Conservation (phyloP, 1,140 invertebrate genomes). For the Battus philenor region DNA sequence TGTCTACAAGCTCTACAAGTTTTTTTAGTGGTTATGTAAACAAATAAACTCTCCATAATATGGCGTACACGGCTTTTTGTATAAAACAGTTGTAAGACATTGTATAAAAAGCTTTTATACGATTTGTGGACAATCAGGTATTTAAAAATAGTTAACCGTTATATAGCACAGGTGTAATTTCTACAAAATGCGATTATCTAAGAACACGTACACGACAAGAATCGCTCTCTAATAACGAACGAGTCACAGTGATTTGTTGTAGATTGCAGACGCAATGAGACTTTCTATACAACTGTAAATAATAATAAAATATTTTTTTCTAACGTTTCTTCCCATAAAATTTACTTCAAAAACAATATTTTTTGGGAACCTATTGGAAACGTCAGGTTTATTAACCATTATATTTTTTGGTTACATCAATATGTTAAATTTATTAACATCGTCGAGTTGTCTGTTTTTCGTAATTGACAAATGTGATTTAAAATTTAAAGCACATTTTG, state of each 20-base stretch:
- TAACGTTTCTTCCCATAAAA: background rate
- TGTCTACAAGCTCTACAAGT: too few relatives aligned
- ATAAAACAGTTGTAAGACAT: too few relatives aligned
- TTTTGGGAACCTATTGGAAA: conserved; percentile 30
- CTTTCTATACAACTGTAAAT: conserved; percentile 53
- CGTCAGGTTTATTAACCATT: conserved; percentile 1
- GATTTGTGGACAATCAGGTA: too few relatives aligned
- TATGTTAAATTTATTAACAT: conserved; percentile 14
- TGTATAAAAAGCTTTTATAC: too few relatives aligned
- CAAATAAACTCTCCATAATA: too few relatives aligned
- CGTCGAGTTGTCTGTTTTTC: background rate
- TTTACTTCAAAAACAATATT: too few relatives aligned
- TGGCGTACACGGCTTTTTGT: too few relatives aligned
- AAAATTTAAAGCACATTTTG: too few relatives aligned
- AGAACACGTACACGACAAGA: conserved; percentile 55
- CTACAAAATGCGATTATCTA: conserved; percentile 44
- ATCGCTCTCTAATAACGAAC: conserved; percentile 66
- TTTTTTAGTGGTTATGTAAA: too few relatives aligned
- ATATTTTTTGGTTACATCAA: background rate
- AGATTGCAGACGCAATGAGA: conserved; percentile 57
- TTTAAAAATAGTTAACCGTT: background rate
- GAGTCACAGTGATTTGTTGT: conserved; percentile 55
- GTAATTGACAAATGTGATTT: too few relatives aligned
- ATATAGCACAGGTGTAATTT: background rate
- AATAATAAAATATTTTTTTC: conserved; percentile 55